Evolutionary conservation across 2,888 invertebrate genomes (phyloP).

Genomic region (Leptinotarsa juncta): DNA sequence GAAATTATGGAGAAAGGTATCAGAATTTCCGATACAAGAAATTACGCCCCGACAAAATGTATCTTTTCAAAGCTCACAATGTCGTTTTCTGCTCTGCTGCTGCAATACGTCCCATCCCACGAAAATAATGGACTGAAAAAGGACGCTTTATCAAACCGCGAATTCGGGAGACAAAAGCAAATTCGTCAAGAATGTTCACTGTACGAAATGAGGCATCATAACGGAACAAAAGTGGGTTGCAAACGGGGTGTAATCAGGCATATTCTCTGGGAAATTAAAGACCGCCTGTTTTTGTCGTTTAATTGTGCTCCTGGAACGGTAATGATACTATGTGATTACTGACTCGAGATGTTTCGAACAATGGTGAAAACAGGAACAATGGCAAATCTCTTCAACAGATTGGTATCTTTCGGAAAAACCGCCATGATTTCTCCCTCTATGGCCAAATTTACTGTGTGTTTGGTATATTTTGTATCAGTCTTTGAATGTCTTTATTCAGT

Average conservation of each 20-base stretch:
- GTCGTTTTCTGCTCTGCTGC: not conserved
- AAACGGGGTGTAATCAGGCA: constrained; percentile 17
- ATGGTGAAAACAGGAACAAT: constrained; percentile 13
- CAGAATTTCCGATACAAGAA: not conserved
- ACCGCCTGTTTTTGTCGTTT: constrained; percentile 14
- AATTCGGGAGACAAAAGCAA: constrained; percentile 50
- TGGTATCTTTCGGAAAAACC: constrained; percentile 7
- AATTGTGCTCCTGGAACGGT: constrained; percentile 20
- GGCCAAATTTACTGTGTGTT: too few relatives aligned
- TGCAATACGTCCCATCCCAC: constrained; percentile 40
- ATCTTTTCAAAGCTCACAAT: constrained; percentile 16
- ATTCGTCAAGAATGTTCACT: constrained; percentile 50
- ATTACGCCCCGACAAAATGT: not conserved
- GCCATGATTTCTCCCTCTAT: not conserved
- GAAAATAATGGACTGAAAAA: constrained; percentile 45
- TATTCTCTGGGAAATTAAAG: constrained; percentile 18
- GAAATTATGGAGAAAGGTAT: too few relatives aligned
- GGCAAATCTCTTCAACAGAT: constrained; percentile 6
- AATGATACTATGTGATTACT: constrained; percentile 27
- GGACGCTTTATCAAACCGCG: constrained; percentile 46
- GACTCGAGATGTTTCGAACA: constrained; percentile 18
- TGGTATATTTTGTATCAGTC: too few relatives aligned
- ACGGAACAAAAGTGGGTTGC: constrained; percentile 47
- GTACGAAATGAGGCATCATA: constrained; percentile 48
- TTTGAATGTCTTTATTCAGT: too few relatives aligned